Evolutionary conservation across 2,888 invertebrate genomes (phyloP).

Genomic region (Himalopsyche anomala): DNA sequence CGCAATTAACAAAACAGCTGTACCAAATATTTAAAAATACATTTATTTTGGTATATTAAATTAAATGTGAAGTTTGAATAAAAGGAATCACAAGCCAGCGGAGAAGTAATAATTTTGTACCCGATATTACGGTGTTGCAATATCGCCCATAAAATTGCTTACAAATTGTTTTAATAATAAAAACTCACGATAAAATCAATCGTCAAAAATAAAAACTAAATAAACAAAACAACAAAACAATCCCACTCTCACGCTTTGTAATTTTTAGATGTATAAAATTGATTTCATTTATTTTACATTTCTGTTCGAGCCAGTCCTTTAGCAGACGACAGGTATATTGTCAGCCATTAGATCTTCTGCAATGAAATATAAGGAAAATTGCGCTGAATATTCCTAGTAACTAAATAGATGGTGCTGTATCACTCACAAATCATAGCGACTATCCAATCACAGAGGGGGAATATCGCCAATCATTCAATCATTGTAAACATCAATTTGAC

Average conservation of each 20-base stretch:
- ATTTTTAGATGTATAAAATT: constrained; percentile 72
- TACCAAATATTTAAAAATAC: neutral
- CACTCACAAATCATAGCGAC: constrained; percentile 13
- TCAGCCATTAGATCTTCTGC: constrained; percentile 66
- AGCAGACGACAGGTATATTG: constrained; percentile 62
- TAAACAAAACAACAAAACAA: constrained; percentile 72
- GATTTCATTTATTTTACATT: constrained; percentile 71
- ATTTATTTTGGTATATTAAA: neutral
- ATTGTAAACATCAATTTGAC: constrained; percentile 5
- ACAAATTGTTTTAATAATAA: constrained; percentile 60
- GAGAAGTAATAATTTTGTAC: constrained; percentile 33
- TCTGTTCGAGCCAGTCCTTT: constrained; percentile 66
- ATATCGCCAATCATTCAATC: constrained; percentile 8
- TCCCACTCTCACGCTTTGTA: constrained; percentile 78
- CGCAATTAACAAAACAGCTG: neutral
- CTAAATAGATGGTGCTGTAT: neutral
- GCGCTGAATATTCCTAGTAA: constrained; percentile 60
- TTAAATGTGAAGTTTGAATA: neutral
- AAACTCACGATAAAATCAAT: constrained; percentile 65
- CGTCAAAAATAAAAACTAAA: constrained; percentile 67
- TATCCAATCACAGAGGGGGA: constrained; percentile 7
- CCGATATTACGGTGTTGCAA: constrained; percentile 43
- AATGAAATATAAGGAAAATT: constrained; percentile 65
- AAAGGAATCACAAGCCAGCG: constrained; percentile 39
- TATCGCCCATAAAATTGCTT: constrained; percentile 64